These are phyloP conservation scores for Cheilosia pagana DNA, from an alignment of 2,888 invertebrate genomes.

Conservation along the genomic window DNA sequence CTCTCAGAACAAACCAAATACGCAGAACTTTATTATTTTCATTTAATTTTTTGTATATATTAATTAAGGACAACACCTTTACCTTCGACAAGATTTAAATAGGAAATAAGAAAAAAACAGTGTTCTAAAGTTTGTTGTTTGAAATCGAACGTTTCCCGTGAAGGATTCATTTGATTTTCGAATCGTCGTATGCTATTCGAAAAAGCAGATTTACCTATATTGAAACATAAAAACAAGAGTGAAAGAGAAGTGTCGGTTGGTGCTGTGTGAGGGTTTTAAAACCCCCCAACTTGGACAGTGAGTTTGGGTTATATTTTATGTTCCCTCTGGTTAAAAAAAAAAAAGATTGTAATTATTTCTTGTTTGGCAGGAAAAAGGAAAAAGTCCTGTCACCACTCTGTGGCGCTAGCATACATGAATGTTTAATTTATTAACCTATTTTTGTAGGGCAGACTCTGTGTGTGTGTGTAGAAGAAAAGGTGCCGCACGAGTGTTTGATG, in stretches of 20 bases:
- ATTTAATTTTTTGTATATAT: conserved; percentile 1
- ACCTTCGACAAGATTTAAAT: not conserved
- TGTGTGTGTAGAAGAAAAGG: not conserved
- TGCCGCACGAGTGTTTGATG: conserved; percentile 10
- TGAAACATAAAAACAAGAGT: not conserved
- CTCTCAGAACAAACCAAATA: conserved; percentile 3
- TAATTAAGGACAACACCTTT: conserved; percentile 10
- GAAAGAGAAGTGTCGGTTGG: conserved; percentile 5
- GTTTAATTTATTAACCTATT: conserved; percentile 53
- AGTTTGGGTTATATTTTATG: conserved; percentile 15
- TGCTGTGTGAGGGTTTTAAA: conserved; percentile 15
- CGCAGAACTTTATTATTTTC: not conserved
- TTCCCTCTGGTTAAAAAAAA: not conserved
- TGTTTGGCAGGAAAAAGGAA: not conserved
- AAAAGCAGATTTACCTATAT: conserved; percentile 11
- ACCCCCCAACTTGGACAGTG: conserved; percentile 18
- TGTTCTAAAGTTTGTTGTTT: conserved; percentile 18
- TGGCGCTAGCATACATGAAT: conserved; percentile 12
- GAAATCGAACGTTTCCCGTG: conserved; percentile 8
- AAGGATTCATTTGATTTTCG: not conserved
- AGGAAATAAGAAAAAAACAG: not conserved
- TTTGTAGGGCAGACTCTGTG: conserved; percentile 18
- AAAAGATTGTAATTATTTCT: not conserved
- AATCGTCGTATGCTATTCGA: conserved; percentile 27
- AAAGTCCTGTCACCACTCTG: not conserved